Percentiles rank a stretch among this genome's conserved stretches.
Evolutionary conservation across 2,888 invertebrate species (phyloP).

Genomic region (Brachypterus glaber): DNA sequence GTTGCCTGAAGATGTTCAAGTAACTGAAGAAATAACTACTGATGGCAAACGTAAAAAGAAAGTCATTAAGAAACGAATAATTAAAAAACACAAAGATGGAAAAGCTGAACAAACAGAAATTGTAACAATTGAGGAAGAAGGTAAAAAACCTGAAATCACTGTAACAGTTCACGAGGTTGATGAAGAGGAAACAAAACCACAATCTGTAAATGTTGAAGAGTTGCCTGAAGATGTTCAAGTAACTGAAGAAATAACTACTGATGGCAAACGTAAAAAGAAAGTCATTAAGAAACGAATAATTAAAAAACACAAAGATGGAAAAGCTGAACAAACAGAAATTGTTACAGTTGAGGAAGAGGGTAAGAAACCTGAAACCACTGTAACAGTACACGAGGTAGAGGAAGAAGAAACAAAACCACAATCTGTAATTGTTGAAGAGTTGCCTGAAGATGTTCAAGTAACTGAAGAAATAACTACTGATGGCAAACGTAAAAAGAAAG

Average conservation of each 20-base stretch:
- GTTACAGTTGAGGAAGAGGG: conserved; percentile 15
- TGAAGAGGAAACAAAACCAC: conserved; percentile 13
- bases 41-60: conserved; percentile 18
- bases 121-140: conserved; percentile 38
- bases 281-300: conserved; percentile 36
- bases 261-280: conserved; percentile 19
- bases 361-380: conserved; percentile 12
- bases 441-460: conserved; percentile 5
- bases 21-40: conserved; percentile 23
- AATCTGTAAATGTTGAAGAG: conserved; percentile 18
- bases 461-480: conserved; percentile 20
- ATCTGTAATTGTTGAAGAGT: conserved; percentile 5
- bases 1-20: conserved; percentile 32
- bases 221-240: conserved; percentile 5
- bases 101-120: conserved; percentile 37
- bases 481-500: conserved; percentile 20
- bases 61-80: conserved; percentile 14
- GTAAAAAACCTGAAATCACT: conserved; percentile 28
- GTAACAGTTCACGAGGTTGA: conserved; percentile 16
- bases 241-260: conserved; percentile 19
- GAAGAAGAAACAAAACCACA: conserved; percentile 14
- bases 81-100: conserved; percentile 21
- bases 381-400: conserved; percentile 23
- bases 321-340: conserved; percentile 13
- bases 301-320: conserved; percentile 34